Evolutionary conservation across 1,140 invertebrate genomes (phyloP).

Genomic region (Latrodectus geometricus): DNA sequence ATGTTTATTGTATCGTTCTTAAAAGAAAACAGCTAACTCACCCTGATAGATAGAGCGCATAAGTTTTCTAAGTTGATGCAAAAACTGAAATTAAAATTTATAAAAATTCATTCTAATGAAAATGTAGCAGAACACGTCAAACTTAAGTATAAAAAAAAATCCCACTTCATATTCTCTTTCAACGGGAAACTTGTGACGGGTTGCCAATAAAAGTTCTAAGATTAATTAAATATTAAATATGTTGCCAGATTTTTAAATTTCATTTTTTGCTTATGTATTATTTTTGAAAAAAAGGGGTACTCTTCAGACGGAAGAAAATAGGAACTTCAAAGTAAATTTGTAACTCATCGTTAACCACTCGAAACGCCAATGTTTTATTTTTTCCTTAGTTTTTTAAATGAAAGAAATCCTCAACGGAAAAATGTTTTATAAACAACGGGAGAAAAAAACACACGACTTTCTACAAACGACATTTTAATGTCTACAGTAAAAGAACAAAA

Average conservation of each 20-base stretch:
- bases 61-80: too few species aligned
- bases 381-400: background rate
- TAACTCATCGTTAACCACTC: constrained; percentile 10
- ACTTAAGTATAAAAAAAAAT: background rate
- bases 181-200: background rate
- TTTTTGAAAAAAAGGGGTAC: background rate
- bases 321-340: constrained; percentile 3
- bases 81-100: too few species aligned
- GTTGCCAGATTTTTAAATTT: background rate
- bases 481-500: background rate
- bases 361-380: background rate
- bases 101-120: too few species aligned
- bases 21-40: too few species aligned
- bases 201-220: constrained; percentile 6
- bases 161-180: background rate
- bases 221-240: constrained; percentile 11
- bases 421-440: background rate
- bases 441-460: background rate
- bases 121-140: too few species aligned
- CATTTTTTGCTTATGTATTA: background rate
- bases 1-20: too few species aligned
- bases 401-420: background rate
- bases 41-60: too few species aligned
- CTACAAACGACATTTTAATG: background rate
- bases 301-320: background rate